phyloP scores from a whole-genome alignment of 2,797 vertebrate genomes.

The Meda fulgida region DNA sequence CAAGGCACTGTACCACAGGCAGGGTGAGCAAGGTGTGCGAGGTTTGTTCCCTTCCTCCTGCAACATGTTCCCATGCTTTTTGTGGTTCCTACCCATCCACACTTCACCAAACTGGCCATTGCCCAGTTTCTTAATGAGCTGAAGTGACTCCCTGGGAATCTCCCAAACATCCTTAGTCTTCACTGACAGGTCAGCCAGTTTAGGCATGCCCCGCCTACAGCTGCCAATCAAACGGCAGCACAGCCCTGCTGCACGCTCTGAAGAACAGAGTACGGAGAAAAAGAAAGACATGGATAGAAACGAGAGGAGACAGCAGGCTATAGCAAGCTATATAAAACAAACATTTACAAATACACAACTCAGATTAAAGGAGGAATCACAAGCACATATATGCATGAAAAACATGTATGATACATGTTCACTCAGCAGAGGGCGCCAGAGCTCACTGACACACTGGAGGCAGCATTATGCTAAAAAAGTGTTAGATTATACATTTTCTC shows the following conservation, averaged over 20 bases:
- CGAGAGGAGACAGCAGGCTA: slow-evolving; percentile 33
- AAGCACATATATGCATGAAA: slow-evolving; percentile 2
- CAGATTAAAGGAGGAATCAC: slow-evolving; percentile 17
- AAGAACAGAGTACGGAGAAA: slow-evolving; percentile 56
- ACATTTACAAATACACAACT: slow-evolving; percentile 34
- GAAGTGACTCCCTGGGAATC: slow-evolving; percentile 90
- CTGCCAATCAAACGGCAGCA: slow-evolving; percentile 90
- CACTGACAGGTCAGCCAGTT: slow-evolving; percentile 91
- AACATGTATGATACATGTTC: neutral
- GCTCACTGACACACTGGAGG: neutral
- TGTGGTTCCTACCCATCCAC: slow-evolving; percentile 89
- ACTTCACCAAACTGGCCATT: slow-evolving; percentile 96
- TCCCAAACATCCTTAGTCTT: slow-evolving; percentile 96
- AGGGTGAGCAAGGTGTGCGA: slow-evolving; percentile 57
- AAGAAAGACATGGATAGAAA: slow-evolving; percentile 55
- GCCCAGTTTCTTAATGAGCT: slow-evolving; percentile 92
- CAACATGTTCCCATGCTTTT: slow-evolving; percentile 39
- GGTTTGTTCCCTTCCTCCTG: slow-evolving; percentile 51
- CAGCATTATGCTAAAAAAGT: neutral
- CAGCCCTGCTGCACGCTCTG: slow-evolving; percentile 89
- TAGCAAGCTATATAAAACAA: slow-evolving; percentile 33
- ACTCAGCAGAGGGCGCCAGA: slow-evolving; percentile 44
- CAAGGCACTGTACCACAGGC: slow-evolving; percentile 24
- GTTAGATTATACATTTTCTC: too few relatives aligned
- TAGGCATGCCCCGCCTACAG: slow-evolving; percentile 90